phyloP scores from a whole-genome alignment of 2,888 invertebrate genomes.

The Dioctria rufipes region DNA sequence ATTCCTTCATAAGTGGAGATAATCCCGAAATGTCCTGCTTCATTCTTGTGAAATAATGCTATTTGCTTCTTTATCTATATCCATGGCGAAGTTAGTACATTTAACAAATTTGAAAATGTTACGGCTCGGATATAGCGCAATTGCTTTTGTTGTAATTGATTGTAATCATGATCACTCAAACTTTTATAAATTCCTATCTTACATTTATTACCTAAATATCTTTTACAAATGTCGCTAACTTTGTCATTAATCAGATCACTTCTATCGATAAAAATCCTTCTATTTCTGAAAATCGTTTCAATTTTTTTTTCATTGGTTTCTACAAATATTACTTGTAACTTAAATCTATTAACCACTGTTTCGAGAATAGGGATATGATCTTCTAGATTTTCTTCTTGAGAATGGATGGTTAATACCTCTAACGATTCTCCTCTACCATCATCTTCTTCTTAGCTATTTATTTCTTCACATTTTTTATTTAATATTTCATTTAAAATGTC shows the following conservation, averaged over 20 bases:
- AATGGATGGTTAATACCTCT: too few relatives aligned
- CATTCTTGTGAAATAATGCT: too few relatives aligned
- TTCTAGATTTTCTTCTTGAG: too few relatives aligned
- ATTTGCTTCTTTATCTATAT: constrained; percentile 56
- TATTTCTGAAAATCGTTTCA: too few relatives aligned
- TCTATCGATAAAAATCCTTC: too few relatives aligned
- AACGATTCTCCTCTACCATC: too few relatives aligned
- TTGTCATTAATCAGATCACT: background rate
- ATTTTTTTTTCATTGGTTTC: too few relatives aligned
- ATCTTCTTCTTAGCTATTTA: too few relatives aligned
- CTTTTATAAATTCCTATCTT: constrained; percentile 50
- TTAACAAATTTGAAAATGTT: constrained; percentile 50
- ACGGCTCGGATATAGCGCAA: background rate
- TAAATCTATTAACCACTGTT: too few relatives aligned
- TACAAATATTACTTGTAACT: too few relatives aligned
- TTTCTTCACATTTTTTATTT: too few relatives aligned
- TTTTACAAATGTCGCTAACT: constrained; percentile 3
- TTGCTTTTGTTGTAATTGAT: constrained; percentile 1
- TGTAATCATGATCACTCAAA: constrained; percentile 50
- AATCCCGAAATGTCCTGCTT: constrained; percentile 57
- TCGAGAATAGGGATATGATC: too few relatives aligned
- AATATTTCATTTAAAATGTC: background rate
- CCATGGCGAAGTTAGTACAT: constrained; percentile 58
- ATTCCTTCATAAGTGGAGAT: constrained; percentile 56
- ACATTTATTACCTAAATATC: constrained; percentile 12